Conservation (phyloP, 2,797 vertebrate species). For the Podargus strigoides region DNA sequence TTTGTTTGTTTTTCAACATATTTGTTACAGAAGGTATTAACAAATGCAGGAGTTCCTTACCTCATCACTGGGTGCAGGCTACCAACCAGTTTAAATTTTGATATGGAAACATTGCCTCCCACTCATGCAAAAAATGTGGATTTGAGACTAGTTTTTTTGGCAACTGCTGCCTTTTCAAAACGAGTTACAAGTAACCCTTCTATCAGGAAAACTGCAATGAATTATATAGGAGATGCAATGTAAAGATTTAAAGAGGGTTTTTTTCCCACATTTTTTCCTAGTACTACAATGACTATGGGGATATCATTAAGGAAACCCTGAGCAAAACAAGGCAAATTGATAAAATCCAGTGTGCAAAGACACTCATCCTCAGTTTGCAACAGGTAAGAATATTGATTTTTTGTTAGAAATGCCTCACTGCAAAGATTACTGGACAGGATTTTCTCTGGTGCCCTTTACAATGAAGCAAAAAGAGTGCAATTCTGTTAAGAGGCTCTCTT, state of each 20-base stretch:
- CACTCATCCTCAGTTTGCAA: constrained; percentile 97
- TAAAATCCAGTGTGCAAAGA: constrained; percentile 99
- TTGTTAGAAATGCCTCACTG: neutral
- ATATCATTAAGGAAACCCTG: constrained; percentile 99
- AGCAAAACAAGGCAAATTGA: constrained; percentile 98
- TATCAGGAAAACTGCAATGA: neutral
- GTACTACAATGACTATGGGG: constrained; percentile 99
- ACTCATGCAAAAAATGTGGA: neutral
- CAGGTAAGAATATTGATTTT: constrained; percentile 82
- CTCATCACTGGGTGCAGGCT: neutral
- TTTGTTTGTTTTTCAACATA: neutral
- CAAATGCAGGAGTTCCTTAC: neutral
- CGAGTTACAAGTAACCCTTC: neutral
- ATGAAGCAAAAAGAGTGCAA: neutral
- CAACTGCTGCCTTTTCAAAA: neutral
- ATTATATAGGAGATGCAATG: neutral
- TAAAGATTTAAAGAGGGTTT: neutral
- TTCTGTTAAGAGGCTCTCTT: neutral
- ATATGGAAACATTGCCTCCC: neutral
- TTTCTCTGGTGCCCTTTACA: neutral
- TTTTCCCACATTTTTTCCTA: constrained; percentile 60
- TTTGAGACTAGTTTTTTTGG: neutral
- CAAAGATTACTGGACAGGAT: neutral
- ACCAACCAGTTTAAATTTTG: neutral
- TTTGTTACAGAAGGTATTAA: neutral